Conservation (phyloP, 2,797 vertebrate genomes). For the Muscicapa striata region DNA sequence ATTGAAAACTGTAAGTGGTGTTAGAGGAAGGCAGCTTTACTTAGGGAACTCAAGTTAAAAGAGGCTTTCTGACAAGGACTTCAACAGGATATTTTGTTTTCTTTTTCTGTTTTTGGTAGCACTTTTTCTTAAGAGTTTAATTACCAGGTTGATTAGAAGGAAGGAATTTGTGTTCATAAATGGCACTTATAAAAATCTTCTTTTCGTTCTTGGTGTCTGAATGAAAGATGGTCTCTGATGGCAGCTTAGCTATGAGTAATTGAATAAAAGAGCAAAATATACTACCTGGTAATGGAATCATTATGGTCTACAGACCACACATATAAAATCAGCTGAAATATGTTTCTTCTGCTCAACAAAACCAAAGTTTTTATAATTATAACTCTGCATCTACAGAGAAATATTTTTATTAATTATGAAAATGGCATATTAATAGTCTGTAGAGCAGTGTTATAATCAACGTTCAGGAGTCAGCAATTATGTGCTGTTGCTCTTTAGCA, state of each 20-base stretch:
- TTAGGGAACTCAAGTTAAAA: neutral
- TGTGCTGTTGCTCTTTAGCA: neutral
- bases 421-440: neutral
- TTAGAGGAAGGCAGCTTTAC: neutral
- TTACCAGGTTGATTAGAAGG: constrained; percentile 60
- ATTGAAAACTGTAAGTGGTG: neutral
- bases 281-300: neutral
- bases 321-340: neutral
- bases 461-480: neutral
- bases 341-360: neutral
- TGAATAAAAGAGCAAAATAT: neutral
- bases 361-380: neutral
- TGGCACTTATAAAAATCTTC: constrained; percentile 1
- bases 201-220: neutral
- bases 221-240: neutral
- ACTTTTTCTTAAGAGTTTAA: constrained; percentile 56
- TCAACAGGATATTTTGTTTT: neutral
- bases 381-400: neutral
- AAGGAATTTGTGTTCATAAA: constrained; percentile 42
- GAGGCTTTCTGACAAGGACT: neutral
- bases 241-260: neutral
- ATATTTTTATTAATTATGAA: neutral
- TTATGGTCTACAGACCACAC: neutral
- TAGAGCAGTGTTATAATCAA: neutral
- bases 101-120: neutral